Base-by-base conservation (phyloP, 2,113 vertebrate genomes). In the Ameiurus melas region DNA sequence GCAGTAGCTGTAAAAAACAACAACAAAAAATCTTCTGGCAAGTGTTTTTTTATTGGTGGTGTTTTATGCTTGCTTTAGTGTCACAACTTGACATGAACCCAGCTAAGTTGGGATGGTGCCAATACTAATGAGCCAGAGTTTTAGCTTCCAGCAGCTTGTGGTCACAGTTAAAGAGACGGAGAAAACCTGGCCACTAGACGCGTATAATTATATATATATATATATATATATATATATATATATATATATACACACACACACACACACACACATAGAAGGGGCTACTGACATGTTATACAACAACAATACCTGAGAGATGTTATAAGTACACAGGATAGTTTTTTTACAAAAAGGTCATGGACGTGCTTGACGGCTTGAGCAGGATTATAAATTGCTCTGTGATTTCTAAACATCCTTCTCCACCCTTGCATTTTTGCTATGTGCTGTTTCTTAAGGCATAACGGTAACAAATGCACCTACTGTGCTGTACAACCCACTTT, bases 401-500 rank as follows among this genome's bases (percentile, higher is more conserved):
- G 12, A 68, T 84, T 47, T 51, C 17, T 27, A 53, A 39, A 51
- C 62, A 30, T 68, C 62, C 16, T 30, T 84, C 16, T 51, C 58
- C 17, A 17, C 39, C 39, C 16, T n/a, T 62, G 25, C 30, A 6
- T 43, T 47, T 78, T 17, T 8, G 19, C 30, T 39, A 3, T 57
- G 33, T 73, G 47, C 22, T 43, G 85, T 62, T 77, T 60, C 71
- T 78, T 77, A 62, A 86, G 30, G 36, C 12, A 16, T 80, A 60
- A 77, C 60, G n/a, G 5, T 79, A 51, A 79, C 85, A 86, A 86
- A 86, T 64, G 36, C n/a, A 80, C 57, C 73, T 60, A 86, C 73
- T 68, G 85, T 80, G 80, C 58, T 80, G 85, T 80, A 86, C 58
- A 64, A 17, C 57, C 75, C 43, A 33, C n/a, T 86, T 86, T 68